phyloP scores from a whole-genome alignment of 2,113 vertebrate genomes.

The Zosterops hypoxanthus region DNA sequence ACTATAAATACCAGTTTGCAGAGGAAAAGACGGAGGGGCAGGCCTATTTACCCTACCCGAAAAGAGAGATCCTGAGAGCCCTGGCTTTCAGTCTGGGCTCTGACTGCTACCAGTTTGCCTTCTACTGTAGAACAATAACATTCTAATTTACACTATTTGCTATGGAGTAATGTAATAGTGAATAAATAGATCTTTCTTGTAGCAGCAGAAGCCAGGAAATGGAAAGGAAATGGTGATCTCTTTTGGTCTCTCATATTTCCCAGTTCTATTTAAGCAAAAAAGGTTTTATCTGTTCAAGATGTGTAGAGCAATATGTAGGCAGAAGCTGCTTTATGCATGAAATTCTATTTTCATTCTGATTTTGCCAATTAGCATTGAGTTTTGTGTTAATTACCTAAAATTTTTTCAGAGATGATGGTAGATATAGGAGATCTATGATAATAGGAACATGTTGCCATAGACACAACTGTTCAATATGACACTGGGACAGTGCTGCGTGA shows the following conservation, averaged over 20 bases:
- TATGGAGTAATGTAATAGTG: neutral
- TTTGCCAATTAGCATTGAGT: constrained; percentile 20
- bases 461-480: constrained; percentile 64
- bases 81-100: neutral
- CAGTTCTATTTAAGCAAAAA: neutral
- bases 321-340: neutral
- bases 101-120: neutral
- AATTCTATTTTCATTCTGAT: constrained; percentile 44
- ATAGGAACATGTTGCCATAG: constrained; percentile 72
- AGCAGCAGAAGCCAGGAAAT: neutral
- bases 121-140: neutral
- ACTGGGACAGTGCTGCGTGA: constrained; percentile 14
- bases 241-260: neutral
- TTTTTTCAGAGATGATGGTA: constrained; percentile 6
- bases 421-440: constrained; percentile 50
- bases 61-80: neutral
- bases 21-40: neutral
- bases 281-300: neutral
- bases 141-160: neutral
- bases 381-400: constrained; percentile 49
- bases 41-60: neutral
- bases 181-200: neutral
- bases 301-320: neutral
- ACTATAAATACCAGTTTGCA: neutral
- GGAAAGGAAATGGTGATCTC: neutral